Percentiles rank a stretch among this genome's conserved stretches.
Evolutionary conservation across 2,113 vertebrate genomes (phyloP).

Genomic region (Pollimyrus isidori): DNA sequence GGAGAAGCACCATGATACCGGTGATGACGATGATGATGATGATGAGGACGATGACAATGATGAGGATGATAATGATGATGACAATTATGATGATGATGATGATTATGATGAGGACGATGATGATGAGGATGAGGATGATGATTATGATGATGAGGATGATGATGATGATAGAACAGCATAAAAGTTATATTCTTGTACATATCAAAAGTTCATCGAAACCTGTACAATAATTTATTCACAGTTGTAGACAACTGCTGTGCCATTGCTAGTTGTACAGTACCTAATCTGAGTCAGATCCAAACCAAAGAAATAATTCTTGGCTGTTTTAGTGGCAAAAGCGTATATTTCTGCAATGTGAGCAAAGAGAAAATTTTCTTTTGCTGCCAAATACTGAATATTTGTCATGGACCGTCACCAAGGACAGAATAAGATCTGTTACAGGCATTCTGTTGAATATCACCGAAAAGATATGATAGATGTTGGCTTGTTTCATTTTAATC

Average conservation of each 20-base stretch:
- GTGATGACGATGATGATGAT: neutral
- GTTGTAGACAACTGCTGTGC: neutral
- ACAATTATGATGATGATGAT: neutral
- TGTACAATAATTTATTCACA: neutral
- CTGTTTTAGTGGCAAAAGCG: constrained; percentile 13
- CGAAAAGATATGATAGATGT: constrained; percentile 28
- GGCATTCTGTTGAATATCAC: constrained; percentile 26
- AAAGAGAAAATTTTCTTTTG: constrained; percentile 4
- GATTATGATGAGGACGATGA: too few species aligned
- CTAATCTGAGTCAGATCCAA: neutral
- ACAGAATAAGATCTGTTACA: constrained; percentile 27
- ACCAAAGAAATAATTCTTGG: constrained; percentile 17
- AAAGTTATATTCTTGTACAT: neutral
- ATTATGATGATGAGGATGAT: too few species aligned
- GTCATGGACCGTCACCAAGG: constrained; percentile 33
- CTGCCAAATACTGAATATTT: constrained; percentile 23
- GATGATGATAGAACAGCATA: neutral
- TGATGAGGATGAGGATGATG: neutral
- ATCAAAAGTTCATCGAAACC: neutral
- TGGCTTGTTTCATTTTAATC: constrained; percentile 36
- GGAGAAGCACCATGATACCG: neutral
- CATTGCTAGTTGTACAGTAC: neutral
- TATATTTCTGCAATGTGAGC: constrained; percentile 4
- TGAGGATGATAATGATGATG: neutral
- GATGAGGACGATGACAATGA: neutral